Evolutionary conservation across 2,113 vertebrate genomes (phyloP).

Genomic region (Amia ocellicauda): DNA sequence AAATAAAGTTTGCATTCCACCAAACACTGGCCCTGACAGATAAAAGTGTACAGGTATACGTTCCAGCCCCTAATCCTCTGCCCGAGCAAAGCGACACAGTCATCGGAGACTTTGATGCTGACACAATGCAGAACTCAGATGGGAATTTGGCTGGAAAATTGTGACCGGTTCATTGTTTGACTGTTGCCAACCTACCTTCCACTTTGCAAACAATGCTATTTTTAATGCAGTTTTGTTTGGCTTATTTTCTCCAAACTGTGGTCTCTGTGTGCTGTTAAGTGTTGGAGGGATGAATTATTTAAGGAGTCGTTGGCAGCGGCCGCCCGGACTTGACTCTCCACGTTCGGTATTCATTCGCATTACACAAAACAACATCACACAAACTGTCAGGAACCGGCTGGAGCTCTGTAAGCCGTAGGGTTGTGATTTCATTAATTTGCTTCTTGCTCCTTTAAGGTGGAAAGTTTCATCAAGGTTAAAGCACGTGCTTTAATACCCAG

Average conservation of each 20-base stretch:
- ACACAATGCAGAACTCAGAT: slow-evolving; percentile 38
- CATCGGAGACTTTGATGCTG: slow-evolving; percentile 48
- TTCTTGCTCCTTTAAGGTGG: slow-evolving; percentile 18
- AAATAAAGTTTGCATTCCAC: slow-evolving; percentile 46
- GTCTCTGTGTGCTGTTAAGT: slow-evolving; percentile 55
- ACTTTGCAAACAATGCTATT: slow-evolving; percentile 65
- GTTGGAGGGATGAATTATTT: slow-evolving; percentile 71
- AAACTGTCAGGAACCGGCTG: neutral
- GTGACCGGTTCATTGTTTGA: slow-evolving; percentile 61
- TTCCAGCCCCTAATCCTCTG: slow-evolving; percentile 22
- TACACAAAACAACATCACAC: neutral
- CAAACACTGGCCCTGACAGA: slow-evolving; percentile 49
- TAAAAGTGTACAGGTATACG: slow-evolving; percentile 39
- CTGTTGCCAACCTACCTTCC: slow-evolving; percentile 54
- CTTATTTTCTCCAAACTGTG: slow-evolving; percentile 74
- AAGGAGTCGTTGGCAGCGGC: slow-evolving; percentile 52
- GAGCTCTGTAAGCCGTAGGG: too few relatives aligned
- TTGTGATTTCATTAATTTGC: too few relatives aligned
- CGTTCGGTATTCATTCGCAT: neutral
- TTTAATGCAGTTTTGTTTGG: slow-evolving; percentile 77
- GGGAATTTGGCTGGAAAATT: slow-evolving; percentile 50
- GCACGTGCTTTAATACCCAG: slow-evolving; percentile 27
- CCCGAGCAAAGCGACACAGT: slow-evolving; percentile 42
- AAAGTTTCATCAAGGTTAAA: slow-evolving; percentile 6
- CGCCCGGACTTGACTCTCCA: neutral